Base-by-base conservation (phyloP, 2,888 invertebrate genomes). In the Meganola albula region DNA sequence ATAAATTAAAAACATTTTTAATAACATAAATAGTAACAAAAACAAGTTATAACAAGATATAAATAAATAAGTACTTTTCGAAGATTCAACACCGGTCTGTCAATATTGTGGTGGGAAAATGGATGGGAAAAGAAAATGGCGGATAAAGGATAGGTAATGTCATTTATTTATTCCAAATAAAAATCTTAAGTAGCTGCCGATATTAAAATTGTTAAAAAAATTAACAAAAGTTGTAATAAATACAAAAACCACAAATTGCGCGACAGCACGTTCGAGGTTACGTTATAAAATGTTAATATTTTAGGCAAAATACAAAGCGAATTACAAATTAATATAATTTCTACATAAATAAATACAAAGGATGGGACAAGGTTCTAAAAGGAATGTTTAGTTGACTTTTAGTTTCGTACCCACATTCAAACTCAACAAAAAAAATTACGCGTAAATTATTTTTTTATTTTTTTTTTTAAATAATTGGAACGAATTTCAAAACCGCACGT, bases 1-100 rank as follows among this genome's bases (percentile, higher is more conserved):
- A 85, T 83, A 85, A 84, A 78, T 83, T 78, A 83, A 76, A 80
- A 79, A 75, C 78, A 70, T 68, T 63, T 55, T 63, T 58, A 58
- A 65, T 66, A 74, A 82, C 75, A 80, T 74, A 82, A 79, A 78
- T 75, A 78, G 62, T 74, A 80, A 80, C 75, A 80, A 84, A 78
- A 77, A 78, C 79, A 77, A 78, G 61, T 52, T 70, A 74, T 67
- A 85, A 85, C 83, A 85, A 80, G 65, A 73, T 69, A 69, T 71
- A 53, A 76, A 82, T 77, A 82, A 78, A 82, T 74, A 79, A 60
- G 74, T 72, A 71, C 84, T 48, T 75, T 57, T 58, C 37, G 73
- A 73, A 75, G 75, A 78, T 73, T 75, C 85, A 86, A 86, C 87
- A 85, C 85, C 74, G 86, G 82, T 65, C 87, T 87, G 87, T 87